These are phyloP conservation scores for Loris lydekkerianus DNA, from an alignment of 2,797 vertebrate species.

Conservation along the genomic window DNA sequence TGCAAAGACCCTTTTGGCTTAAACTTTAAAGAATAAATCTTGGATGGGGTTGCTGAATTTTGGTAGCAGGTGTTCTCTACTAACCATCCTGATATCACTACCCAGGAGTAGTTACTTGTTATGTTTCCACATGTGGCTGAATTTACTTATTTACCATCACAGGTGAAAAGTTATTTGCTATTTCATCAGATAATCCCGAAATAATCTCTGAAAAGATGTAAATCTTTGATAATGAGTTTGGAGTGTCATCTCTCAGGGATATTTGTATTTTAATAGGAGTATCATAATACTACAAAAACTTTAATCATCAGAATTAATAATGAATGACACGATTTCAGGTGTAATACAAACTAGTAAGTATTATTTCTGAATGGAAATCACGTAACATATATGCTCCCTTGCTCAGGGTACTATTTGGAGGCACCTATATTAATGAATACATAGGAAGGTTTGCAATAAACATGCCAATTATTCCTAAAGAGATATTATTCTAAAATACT, in stretches of 20 bases:
- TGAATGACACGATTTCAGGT: slow-evolving; percentile 44
- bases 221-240: slow-evolving; percentile 63
- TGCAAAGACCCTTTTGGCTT: neutral
- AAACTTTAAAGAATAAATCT: slow-evolving; percentile 9
- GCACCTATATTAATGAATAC: neutral
- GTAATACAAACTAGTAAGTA: neutral
- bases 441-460: neutral
- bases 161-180: slow-evolving; percentile 38
- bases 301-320: slow-evolving; percentile 70
- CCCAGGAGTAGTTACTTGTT: fast-evolving
- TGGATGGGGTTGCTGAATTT: neutral
- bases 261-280: slow-evolving; percentile 69
- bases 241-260: slow-evolving; percentile 47
- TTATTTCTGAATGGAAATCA: slow-evolving; percentile 52
- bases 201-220: slow-evolving; percentile 60
- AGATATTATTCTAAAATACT: slow-evolving; percentile 34
- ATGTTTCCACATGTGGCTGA: neutral
- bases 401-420: neutral
- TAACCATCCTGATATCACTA: neutral
- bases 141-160: neutral
- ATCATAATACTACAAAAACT: slow-evolving; percentile 58
- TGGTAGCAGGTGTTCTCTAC: neutral
- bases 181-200: slow-evolving; percentile 55
- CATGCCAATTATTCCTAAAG: neutral
- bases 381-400: neutral